phyloP scores from a whole-genome alignment of 2,113 vertebrate genomes.

The Sinocyclocheilus anshuiensis region DNA sequence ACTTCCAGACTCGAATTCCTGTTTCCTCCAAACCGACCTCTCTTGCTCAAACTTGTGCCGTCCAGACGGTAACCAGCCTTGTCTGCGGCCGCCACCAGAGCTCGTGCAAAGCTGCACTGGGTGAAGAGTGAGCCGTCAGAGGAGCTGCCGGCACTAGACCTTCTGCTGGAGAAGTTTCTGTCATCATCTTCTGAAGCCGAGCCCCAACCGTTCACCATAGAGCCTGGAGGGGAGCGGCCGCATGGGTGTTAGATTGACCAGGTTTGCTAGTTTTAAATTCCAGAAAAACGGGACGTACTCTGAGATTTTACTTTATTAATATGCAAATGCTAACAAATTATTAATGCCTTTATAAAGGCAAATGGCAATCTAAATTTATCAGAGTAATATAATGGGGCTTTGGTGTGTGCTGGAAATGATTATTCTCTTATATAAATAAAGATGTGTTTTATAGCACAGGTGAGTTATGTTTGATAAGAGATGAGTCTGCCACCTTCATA shows the following conservation, averaged over 20 bases:
- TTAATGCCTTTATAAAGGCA: neutral
- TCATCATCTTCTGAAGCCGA: conserved; percentile 96
- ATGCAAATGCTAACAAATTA: neutral
- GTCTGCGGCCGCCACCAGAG: conserved; percentile 93
- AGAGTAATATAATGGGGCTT: neutral
- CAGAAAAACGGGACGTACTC: neutral
- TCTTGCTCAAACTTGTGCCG: conserved; percentile 92
- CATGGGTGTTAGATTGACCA: conserved; percentile 7
- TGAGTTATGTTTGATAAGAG: neutral
- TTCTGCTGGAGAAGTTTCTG: conserved; percentile 93
- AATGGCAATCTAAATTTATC: neutral
- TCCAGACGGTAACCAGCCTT: conserved; percentile 95
- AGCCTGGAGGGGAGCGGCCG: conserved; percentile 82
- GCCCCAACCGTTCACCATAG: conserved; percentile 99
- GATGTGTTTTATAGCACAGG: neutral
- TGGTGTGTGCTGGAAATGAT: neutral
- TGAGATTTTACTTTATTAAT: neutral
- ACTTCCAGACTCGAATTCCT: neutral
- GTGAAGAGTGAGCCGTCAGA: conserved; percentile 96
- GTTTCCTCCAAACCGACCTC: conserved; percentile 82
- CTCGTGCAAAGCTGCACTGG: conserved; percentile 93
- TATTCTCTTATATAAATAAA: neutral
- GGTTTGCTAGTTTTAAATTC: neutral
- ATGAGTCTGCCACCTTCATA: neutral
- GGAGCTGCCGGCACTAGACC: conserved; percentile 94